A percentile compares a stretch with the other conserved stretches of the same genome.
Conservation (phyloP, 1,140 invertebrate species). For the Aporrectodea caliginosa region DNA sequence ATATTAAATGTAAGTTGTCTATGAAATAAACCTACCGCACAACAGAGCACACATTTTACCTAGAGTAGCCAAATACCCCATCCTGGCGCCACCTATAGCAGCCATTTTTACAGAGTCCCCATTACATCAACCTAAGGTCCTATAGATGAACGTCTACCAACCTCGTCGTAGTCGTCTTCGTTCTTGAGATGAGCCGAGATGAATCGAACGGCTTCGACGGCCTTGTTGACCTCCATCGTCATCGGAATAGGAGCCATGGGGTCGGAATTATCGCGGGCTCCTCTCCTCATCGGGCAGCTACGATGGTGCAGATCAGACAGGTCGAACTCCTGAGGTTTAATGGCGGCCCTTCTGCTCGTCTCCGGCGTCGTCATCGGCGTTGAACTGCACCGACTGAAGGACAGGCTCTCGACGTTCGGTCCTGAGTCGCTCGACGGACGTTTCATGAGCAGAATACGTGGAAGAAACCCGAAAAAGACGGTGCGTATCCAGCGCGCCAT, state of each 20-base stretch:
- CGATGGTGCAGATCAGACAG: slow-evolving; percentile 12
- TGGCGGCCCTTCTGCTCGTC: background rate
- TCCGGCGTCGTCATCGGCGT: slow-evolving; percentile 6
- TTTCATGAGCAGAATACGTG: slow-evolving; percentile 78
- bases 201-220: slow-evolving; percentile 22
- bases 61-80: too few relatives aligned
- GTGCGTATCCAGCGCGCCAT: slow-evolving; percentile 93
- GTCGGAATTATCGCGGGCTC: background rate
- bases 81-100: too few relatives aligned
- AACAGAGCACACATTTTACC: too few relatives aligned
- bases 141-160: background rate
- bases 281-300: slow-evolving; percentile 15
- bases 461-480: slow-evolving; percentile 89
- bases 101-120: too few relatives aligned
- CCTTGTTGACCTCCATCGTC: slow-evolving; percentile 15
- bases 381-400: background rate
- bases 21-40: too few relatives aligned
- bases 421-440: slow-evolving; percentile 60
- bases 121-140: too few relatives aligned
- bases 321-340: slow-evolving; percentile 16
- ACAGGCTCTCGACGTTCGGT: background rate
- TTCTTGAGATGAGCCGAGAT: slow-evolving; percentile 20
- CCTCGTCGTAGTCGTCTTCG: slow-evolving; percentile 21
- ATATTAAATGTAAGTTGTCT: too few relatives aligned
- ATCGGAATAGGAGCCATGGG: background rate